Conservation (phyloP, 2,113 vertebrate genomes). For the Prietella phreatophila region DNA sequence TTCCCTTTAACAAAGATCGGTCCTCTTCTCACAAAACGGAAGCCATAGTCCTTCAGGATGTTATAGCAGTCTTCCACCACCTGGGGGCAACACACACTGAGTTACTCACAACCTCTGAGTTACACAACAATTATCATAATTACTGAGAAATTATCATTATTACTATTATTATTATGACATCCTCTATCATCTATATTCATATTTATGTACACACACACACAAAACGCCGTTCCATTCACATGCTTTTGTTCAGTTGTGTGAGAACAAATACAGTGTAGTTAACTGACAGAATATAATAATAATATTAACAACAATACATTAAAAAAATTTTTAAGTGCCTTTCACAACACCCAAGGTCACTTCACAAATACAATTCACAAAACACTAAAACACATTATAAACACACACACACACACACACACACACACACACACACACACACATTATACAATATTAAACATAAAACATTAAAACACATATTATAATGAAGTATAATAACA, state of each 20-base stretch:
- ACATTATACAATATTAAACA: too few relatives aligned
- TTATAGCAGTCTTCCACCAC: conserved; percentile 93
- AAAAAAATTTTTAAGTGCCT: too few relatives aligned
- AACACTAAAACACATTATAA: too few relatives aligned
- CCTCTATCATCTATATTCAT: neutral
- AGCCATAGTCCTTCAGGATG: conserved; percentile 88
- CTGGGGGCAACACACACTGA: conserved; percentile 65
- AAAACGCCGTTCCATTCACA: neutral
- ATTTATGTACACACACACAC: neutral
- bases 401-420: too few relatives aligned
- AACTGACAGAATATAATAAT: neutral
- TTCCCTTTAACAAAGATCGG: conserved; percentile 94
- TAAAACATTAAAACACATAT: too few relatives aligned
- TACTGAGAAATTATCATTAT: neutral
- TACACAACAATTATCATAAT: neutral
- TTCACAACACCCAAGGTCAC: too few relatives aligned
- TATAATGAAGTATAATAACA: too few relatives aligned
- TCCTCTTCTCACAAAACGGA: conserved; percentile 89
- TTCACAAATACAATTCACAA: too few relatives aligned
- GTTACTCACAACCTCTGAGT: neutral
- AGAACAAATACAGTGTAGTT: neutral
- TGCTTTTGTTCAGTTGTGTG: neutral
- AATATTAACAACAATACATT: neutral
- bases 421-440: too few relatives aligned
- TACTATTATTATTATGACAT: neutral